Evolutionary conservation across 2,888 invertebrate species (phyloP).

Genomic region (Apotomis betuletana): DNA sequence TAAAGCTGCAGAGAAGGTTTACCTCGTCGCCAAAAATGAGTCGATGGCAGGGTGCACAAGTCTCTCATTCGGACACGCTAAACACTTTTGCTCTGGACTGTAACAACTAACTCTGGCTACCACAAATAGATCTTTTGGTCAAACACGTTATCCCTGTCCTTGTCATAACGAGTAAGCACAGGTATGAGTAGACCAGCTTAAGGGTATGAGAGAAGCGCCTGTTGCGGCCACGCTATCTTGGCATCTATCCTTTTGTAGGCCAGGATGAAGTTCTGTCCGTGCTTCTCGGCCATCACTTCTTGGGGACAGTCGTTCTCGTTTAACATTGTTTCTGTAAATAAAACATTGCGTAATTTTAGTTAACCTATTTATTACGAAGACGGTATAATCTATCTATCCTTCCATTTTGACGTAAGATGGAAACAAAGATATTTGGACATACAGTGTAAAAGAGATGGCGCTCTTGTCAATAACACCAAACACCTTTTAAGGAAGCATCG

Average conservation of each 20-base stretch:
- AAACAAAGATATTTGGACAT: no score
- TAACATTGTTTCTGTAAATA: slow-evolving; percentile 91
- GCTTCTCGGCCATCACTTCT: slow-evolving; percentile 89
- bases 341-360: background rate
- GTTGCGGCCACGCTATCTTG: slow-evolving; percentile 97
- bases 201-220: slow-evolving; percentile 77
- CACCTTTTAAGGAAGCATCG: no score
- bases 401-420: no score
- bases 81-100: background rate
- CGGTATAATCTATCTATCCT: no score
- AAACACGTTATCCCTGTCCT: background rate
- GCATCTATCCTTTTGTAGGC: slow-evolving; percentile 98
- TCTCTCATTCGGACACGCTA: no score
- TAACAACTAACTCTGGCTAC: background rate
- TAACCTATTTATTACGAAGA: no score
- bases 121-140: background rate
- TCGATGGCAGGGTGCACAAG: no score
- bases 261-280: slow-evolving; percentile 93
- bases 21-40: no score
- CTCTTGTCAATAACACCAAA: no score
- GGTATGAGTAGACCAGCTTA: slow-evolving; percentile 49
- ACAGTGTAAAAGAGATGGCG: no score
- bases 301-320: slow-evolving; percentile 96
- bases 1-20: no score
- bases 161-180: background rate